Evolutionary conservation across 2,113 vertebrate species (phyloP), one percentile per base, ranked within the genome.

Genomic region (Harpagus bidentatus): DNA sequence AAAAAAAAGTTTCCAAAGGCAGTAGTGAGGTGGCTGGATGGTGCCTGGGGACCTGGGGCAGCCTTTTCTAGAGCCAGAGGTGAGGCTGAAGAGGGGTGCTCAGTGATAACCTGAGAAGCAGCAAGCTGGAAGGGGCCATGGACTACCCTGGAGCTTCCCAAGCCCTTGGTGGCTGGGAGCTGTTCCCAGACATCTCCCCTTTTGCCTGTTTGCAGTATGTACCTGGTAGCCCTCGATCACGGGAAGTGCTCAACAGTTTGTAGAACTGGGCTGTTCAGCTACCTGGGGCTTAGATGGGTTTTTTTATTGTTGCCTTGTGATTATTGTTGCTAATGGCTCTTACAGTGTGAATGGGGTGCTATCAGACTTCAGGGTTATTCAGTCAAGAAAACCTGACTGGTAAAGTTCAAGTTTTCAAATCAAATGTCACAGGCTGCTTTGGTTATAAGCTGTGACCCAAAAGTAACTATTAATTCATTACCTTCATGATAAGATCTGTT

Each of bases 221-320:
- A 9, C 28, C 21, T 25, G 23, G 2, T 8, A 25, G 9, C 13
- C 16, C 70, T 62, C 38, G 2, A 11, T 3, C 55, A 7, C 0
- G 2, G 36, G 40, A 26, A 12, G 71, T 25, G 9, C 65, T 40
- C 13, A 13, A 1, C 11, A 8, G 16, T 50, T 25, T 38, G 5
- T 32, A 32, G 45, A 19, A n/a, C 23, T 42, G 61, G 17, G 40
- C 15, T 32, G 32, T 55, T 63, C 4, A 43, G 18, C 58, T 66
- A 1, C 36, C 5, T 3, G 32, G 45, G 31, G n/a, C 29, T 43
- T 50, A 11, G 5, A 6, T 19, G 17, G 3, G 2, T 0, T 25
- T 47, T 36, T n/a, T 23, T 34, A 6, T 65, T 65, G 22, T 36
- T 67, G 11, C 50, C 0, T 36, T 6, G n/a, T 0, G 12, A 3